A percentile compares a stretch with the other conserved stretches of the same genome.
These are phyloP conservation scores for Hoplodrina ambigua DNA, from an alignment of 2,888 invertebrate species.

Conservation along the genomic window DNA sequence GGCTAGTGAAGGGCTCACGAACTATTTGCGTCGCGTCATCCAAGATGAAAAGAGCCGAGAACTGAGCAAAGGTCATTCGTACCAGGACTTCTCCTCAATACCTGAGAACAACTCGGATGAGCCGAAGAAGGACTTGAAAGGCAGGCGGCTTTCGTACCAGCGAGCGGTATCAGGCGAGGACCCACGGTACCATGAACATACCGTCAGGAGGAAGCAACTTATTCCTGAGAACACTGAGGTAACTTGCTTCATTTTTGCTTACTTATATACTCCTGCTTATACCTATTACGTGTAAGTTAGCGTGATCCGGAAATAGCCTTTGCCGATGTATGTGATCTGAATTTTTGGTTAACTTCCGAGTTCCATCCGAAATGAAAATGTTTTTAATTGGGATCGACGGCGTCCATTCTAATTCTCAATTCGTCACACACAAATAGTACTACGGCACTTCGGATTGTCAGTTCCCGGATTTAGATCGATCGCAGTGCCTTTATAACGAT, in stretches of 20 bases:
- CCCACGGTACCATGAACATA: conserved; percentile 75
- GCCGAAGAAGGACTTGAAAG: conserved; percentile 75
- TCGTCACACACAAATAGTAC: not conserved
- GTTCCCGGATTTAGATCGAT: not conserved
- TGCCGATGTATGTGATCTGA: not conserved
- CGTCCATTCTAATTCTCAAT: not conserved
- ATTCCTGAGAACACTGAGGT: conserved; percentile 79
- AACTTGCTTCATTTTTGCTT: conserved; percentile 44
- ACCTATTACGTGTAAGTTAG: not conserved
- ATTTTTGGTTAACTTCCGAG: not conserved
- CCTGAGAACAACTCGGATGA: conserved; percentile 72
- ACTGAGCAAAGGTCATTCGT: conserved; percentile 74
- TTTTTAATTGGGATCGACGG: not conserved
- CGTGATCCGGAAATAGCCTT: not conserved
- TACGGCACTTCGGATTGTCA: too few species aligned
- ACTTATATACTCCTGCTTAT: not conserved
- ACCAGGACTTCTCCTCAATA: conserved; percentile 80
- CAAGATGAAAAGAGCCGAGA: conserved; percentile 81
- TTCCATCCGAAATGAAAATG: not conserved
- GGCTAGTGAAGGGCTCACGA: conserved; percentile 83
- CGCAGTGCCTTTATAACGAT: not conserved
- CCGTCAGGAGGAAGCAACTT: conserved; percentile 69
- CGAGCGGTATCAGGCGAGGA: conserved; percentile 87
- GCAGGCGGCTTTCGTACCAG: conserved; percentile 84
- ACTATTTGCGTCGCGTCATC: conserved; percentile 81